Evolutionary conservation across 2,888 invertebrate genomes (phyloP).

Genomic region (Terebella lapidaria): DNA sequence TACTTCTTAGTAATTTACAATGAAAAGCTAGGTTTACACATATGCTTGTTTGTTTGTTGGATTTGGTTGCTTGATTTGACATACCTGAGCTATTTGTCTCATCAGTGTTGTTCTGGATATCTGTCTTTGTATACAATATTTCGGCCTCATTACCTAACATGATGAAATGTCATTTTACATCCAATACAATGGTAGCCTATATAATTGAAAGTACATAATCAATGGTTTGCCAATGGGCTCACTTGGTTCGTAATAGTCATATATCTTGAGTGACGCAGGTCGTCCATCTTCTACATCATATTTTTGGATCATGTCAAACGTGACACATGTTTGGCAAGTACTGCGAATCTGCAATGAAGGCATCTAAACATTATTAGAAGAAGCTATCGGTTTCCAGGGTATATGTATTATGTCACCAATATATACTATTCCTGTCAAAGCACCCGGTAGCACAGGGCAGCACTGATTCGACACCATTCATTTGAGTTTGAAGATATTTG

Average conservation of each 20-base stretch:
- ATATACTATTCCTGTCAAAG: no score
- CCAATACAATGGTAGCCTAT: not conserved
- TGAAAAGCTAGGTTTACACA: not conserved
- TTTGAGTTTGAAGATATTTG: no score
- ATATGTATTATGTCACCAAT: no score
- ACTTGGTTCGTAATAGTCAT: conserved; percentile 44
- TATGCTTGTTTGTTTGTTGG: not conserved
- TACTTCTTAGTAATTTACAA: no score
- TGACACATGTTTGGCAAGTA: conserved; percentile 17
- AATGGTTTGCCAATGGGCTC: no score
- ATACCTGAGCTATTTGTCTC: no score
- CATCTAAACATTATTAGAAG: not conserved
- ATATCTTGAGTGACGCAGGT: conserved; percentile 33
- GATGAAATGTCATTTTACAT: not conserved
- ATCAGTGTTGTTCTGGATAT: not conserved
- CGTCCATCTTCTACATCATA: conserved; percentile 16
- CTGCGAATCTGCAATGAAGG: conserved; percentile 14
- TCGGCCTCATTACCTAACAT: not conserved
- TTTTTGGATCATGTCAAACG: conserved; percentile 13
- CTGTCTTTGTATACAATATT: no score
- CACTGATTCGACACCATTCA: no score
- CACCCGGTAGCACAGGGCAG: no score
- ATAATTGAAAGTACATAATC: not conserved
- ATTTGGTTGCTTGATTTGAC: no score
- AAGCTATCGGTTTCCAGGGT: not conserved